Percentiles rank a stretch among this genome's conserved stretches.
Conservation (phyloP, 2,888 invertebrate species). For the Halocaridina rubra region DNA sequence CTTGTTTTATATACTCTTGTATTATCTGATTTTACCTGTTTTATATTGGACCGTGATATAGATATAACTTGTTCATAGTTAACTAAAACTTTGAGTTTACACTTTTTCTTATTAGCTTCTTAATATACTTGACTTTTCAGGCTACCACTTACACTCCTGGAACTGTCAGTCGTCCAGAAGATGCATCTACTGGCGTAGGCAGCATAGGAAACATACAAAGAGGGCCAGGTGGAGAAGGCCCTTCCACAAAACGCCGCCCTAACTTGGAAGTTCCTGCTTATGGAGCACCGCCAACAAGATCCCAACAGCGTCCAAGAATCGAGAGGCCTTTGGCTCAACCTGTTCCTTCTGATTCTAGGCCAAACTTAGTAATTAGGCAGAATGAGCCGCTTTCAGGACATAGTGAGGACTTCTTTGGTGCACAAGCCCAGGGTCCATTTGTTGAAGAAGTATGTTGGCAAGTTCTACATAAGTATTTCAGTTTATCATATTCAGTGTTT, state of each 20-base stretch:
- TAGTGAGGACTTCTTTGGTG: slow-evolving; percentile 12
- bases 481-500: no score
- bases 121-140: background rate
- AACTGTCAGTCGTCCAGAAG: slow-evolving; percentile 50
- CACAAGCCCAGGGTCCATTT: slow-evolving; percentile 4
- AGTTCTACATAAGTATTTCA: no score
- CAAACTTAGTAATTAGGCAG: slow-evolving; percentile 27
- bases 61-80: no score
- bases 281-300: slow-evolving; percentile 5
- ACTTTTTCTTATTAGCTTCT: background rate
- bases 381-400: background rate
- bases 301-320: slow-evolving; percentile 18
- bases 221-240: slow-evolving; percentile 36
- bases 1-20: no score
- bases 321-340: slow-evolving; percentile 36
- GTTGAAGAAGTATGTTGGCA: background rate
- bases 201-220: slow-evolving; percentile 28
- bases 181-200: background rate
- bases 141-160: no score
- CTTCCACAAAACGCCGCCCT: background rate
- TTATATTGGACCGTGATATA: no score
- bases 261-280: slow-evolving; percentile 5
- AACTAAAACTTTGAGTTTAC: no score
- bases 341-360: slow-evolving; percentile 24
- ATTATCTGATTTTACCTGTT: no score